Evolutionary conservation across 1,140 invertebrate species (phyloP).

Genomic region (Eriosoma lanigerum): DNA sequence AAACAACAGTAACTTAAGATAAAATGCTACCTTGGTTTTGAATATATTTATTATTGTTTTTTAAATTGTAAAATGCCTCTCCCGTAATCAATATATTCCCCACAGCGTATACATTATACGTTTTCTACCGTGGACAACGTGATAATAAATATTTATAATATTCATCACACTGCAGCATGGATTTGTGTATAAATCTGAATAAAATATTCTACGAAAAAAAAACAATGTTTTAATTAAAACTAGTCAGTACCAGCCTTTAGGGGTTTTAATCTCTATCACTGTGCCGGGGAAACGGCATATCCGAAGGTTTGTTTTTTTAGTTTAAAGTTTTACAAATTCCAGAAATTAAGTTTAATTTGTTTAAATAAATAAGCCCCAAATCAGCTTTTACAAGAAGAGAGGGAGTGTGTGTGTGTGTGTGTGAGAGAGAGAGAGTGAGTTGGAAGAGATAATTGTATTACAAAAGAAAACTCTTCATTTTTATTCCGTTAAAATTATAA

Average conservation of each 20-base stretch:
- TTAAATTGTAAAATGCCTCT: not conserved
- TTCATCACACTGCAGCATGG: conserved; percentile 31
- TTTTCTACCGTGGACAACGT: conserved; percentile 18
- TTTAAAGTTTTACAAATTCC: conserved; percentile 51
- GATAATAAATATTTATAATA: conserved; percentile 52
- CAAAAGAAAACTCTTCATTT: conserved; percentile 45
- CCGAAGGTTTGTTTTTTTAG: conserved; percentile 44
- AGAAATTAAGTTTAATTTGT: conserved; percentile 52
- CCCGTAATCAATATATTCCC: not conserved
- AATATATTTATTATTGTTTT: not conserved
- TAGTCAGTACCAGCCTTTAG: conserved; percentile 41
- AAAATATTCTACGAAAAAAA: conserved; percentile 47
- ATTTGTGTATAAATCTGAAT: conserved; percentile 50
- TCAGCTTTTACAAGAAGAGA: conserved; percentile 32
- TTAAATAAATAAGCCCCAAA: conserved; percentile 49
- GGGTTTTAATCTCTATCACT: conserved; percentile 45
- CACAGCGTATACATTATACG: not conserved
- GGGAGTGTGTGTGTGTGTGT: no score
- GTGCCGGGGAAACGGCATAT: conserved; percentile 29
- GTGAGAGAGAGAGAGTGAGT: conserved; percentile 14
- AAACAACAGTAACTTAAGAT: not conserved
- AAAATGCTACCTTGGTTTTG: not conserved
- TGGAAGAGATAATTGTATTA: conserved; percentile 47
- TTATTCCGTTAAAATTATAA: conserved; percentile 48
- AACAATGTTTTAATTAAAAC: conserved; percentile 51